These are phyloP conservation scores for Drosophila miranda DNA, from an alignment of 1,140 invertebrate species.

Conservation along the genomic window DNA sequence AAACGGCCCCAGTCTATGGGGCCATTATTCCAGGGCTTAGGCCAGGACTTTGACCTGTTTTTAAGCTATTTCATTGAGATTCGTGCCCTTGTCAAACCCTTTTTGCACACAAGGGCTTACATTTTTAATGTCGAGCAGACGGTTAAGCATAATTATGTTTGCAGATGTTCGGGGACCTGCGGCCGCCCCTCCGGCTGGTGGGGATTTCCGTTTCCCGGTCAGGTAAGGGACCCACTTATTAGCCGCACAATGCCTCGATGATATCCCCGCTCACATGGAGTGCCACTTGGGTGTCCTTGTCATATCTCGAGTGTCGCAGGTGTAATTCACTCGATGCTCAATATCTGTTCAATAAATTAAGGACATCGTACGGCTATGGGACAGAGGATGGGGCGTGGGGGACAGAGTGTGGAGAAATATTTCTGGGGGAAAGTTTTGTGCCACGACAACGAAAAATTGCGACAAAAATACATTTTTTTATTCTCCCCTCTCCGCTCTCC, in stretches of 20 bases:
- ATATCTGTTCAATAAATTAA: slow-evolving; percentile 19
- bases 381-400: not conserved
- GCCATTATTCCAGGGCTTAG: slow-evolving; percentile 61
- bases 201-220: slow-evolving; percentile 12
- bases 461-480: slow-evolving; percentile 43
- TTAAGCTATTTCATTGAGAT: slow-evolving; percentile 58
- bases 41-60: slow-evolving; percentile 24
- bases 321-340: slow-evolving; percentile 42
- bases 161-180: slow-evolving; percentile 17
- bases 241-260: not conserved
- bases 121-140: slow-evolving; percentile 50
- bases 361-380: slow-evolving; percentile 7
- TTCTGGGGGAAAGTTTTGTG: slow-evolving; percentile 48
- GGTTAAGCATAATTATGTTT: slow-evolving; percentile 58
- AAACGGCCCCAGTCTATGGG: slow-evolving; percentile 12
- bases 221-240: not conserved
- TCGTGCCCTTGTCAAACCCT: slow-evolving; percentile 15
- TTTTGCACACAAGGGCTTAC: slow-evolving; percentile 27
- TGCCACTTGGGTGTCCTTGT: slow-evolving; percentile 34
- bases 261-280: slow-evolving; percentile 5
- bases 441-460: slow-evolving; percentile 50
- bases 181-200: not conserved
- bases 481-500: not conserved
- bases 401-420: slow-evolving; percentile 2
- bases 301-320: slow-evolving; percentile 1